Evolutionary conservation across 2,113 vertebrate species (phyloP).

Genomic region (Balaenoptera acutorostrata): DNA sequence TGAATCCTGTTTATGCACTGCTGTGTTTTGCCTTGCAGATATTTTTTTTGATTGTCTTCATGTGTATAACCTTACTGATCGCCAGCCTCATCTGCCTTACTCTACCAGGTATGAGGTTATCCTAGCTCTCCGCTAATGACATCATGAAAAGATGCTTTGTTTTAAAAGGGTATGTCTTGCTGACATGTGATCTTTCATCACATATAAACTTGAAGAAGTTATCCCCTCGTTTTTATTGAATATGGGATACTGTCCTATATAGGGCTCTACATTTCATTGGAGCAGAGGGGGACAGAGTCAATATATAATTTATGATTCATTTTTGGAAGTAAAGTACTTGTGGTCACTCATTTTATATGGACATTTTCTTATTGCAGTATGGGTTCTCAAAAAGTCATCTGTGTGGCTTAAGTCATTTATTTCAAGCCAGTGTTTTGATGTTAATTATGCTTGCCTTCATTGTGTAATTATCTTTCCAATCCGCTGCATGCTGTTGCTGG

Average conservation of each 20-base stretch:
- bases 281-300: not conserved
- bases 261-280: not conserved
- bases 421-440: not conserved
- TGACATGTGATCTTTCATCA: not conserved
- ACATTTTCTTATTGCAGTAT: not conserved
- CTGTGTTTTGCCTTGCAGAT: constrained; percentile 82
- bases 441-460: not conserved
- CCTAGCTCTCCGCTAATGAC: not conserved
- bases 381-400: not conserved
- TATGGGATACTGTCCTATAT: not conserved
- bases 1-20: not conserved
- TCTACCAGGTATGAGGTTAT: constrained; percentile 89
- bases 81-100: constrained; percentile 98
- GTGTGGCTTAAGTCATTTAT: not conserved
- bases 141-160: not conserved
- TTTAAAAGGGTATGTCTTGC: not conserved
- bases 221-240: not conserved
- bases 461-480: not conserved
- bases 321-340: not conserved
- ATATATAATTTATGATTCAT: not conserved
- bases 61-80: constrained; percentile 96
- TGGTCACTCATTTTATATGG: not conserved
- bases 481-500: not conserved
- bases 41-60: constrained; percentile 94
- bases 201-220: not conserved